These are phyloP conservation scores for Teinopalpus imperialis DNA, from an alignment of 2,888 invertebrate species.

Conservation along the genomic window DNA sequence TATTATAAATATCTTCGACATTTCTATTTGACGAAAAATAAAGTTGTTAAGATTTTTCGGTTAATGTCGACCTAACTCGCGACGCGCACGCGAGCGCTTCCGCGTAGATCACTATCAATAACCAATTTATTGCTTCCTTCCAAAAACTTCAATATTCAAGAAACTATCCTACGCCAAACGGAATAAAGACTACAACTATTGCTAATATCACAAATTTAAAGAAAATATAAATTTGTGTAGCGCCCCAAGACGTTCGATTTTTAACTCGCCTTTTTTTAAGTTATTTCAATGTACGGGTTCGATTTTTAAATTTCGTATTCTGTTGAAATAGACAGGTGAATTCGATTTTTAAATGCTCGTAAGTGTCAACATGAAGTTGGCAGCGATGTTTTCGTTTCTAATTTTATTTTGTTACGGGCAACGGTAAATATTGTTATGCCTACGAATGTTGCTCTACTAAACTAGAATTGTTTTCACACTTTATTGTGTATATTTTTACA, in stretches of 20 bases:
- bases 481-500: too few species aligned
- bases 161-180: constrained; percentile 37
- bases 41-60: constrained; percentile 60
- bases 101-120: constrained; percentile 59
- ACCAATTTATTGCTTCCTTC: constrained; percentile 52
- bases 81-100: constrained; percentile 58
- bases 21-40: constrained; percentile 65
- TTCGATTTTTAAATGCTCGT: constrained; percentile 11
- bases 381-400: constrained; percentile 15
- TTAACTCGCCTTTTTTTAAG: constrained; percentile 39
- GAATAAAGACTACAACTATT: constrained; percentile 26
- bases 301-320: constrained; percentile 26
- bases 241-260: constrained; percentile 54
- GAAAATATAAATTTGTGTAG: constrained; percentile 31
- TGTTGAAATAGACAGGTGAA: constrained; percentile 21
- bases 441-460: too few species aligned
- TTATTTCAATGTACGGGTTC: constrained; percentile 26
- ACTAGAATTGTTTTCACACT: too few species aligned
- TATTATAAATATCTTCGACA: constrained; percentile 15
- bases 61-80: constrained; percentile 38
- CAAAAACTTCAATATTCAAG: constrained; percentile 35
- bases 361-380: constrained; percentile 13
- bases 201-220: constrained; percentile 25
- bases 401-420: constrained; percentile 13
- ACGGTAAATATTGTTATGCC: constrained; percentile 13